Evolutionary conservation across 2,888 invertebrate genomes (phyloP), one percentile per base, ranked within the genome.

Genomic region (Apoda limacodes): DNA sequence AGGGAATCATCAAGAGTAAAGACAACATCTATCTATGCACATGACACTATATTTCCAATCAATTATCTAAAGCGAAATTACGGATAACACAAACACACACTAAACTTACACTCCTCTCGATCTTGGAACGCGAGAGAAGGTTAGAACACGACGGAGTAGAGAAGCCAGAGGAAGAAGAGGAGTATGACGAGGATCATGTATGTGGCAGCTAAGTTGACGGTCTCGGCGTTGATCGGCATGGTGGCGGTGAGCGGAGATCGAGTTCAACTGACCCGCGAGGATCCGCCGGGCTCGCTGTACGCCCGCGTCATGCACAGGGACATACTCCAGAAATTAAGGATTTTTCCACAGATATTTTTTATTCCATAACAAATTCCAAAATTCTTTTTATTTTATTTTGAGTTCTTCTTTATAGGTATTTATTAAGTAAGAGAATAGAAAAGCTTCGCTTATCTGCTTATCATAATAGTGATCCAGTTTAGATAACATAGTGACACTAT

Each of bases 151-250:
- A 83, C 83, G 9, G 87, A 84, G 60, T 89, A 89, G 21, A 89
- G 65, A 11, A 87, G 66, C 85, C 88, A 89, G 22, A 89, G 75
- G 48, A 85, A 81, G 56, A 87, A 82, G 20, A 89, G 71, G 21
- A 89, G 70, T 38, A 85, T 67, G 37, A 88, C 84, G 31, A 89
- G 80, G 60, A 89, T 88, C 63, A 86, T 74, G 58, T 88, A 89
- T 32, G 89, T 89, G 48, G 88, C 87, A 30, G 88, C 81, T 46
- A 89, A 76, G 61, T 86, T 88, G 30, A 82, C 82, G 24, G 87
- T 85, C 67, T 88, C 88, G 17, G 82, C 78, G 70, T 81, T 82
- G 59, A 76, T 67, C 51, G 76, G 67, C 81, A 81, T 82, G 68
- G 47, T 57, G 53, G 59, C 59, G 48, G 48, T 49, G n/a, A n/a